A percentile compares a stretch with the other conserved stretches of the same genome.
phyloP scores from a whole-genome alignment of 2,888 invertebrate species.

The Auanema sp. region DNA sequence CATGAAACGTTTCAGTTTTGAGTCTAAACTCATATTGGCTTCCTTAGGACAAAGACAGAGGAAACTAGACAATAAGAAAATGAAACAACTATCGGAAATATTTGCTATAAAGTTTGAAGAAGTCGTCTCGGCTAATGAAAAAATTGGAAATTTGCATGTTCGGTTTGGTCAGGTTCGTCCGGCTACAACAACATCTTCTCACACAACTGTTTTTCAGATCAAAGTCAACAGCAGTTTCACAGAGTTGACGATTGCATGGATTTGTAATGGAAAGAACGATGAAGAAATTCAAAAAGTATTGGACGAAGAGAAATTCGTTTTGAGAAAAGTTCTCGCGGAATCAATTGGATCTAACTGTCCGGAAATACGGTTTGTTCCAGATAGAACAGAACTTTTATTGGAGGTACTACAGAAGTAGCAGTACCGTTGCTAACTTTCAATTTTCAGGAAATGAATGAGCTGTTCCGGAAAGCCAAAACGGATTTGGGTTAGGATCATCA shows the following conservation, averaged over 20 bases:
- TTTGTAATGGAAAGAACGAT: conserved; percentile 13
- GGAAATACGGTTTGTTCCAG: conserved; percentile 24
- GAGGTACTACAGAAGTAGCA: conserved; percentile 6
- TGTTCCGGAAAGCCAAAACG: conserved; percentile 36
- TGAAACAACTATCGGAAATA: conserved; percentile 24
- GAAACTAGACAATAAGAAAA: conserved; percentile 38
- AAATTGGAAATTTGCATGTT: conserved; percentile 5
- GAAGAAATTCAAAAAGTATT: conserved; percentile 16
- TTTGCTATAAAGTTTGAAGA: conserved; percentile 16
- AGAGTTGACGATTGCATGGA: conserved; percentile 13
- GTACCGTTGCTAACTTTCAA: not conserved
- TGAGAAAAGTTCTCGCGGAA: conserved; percentile 28
- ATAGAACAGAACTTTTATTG: conserved; percentile 13
- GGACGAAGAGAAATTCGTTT: conserved; percentile 24
- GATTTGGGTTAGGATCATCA: too few species aligned
- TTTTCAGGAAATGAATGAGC: conserved; percentile 36
- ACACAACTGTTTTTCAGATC: conserved; percentile 8
- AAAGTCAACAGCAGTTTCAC: conserved; percentile 21
- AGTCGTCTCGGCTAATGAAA: conserved; percentile 9
- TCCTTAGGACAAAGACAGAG: conserved; percentile 28
- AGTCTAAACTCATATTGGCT: conserved; percentile 27
- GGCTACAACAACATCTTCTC: too few species aligned
- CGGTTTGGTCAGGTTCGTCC: conserved; percentile 12
- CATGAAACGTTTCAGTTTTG: conserved; percentile 14
- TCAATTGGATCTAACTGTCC: conserved; percentile 30